These are phyloP conservation scores for Rhagologus leucostigma DNA, from an alignment of 2,113 vertebrate genomes.

Conservation along the genomic window DNA sequence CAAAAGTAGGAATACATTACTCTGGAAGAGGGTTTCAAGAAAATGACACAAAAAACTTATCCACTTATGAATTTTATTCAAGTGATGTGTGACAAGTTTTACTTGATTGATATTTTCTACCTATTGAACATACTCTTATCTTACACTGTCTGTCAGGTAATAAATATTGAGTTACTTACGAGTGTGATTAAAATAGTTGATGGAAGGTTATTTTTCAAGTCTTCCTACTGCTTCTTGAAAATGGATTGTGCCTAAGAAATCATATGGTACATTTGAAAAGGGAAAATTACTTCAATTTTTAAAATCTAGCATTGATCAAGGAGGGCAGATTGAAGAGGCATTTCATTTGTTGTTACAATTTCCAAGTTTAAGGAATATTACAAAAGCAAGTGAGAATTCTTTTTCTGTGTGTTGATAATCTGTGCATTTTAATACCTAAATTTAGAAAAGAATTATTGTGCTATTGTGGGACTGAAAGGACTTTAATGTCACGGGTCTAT, in stretches of 20 bases:
- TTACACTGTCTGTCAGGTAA: slow-evolving; percentile 51
- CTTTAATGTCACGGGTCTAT: background rate
- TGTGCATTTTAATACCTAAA: background rate
- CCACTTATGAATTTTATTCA: slow-evolving; percentile 47
- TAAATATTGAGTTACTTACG: slow-evolving; percentile 61
- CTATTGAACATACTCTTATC: slow-evolving; percentile 27
- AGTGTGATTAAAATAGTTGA: slow-evolving; percentile 60
- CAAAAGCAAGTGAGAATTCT: background rate
- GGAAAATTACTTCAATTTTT: slow-evolving; percentile 5
- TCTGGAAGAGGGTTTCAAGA: background rate
- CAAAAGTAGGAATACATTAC: background rate
- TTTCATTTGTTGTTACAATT: background rate
- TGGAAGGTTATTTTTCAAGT: slow-evolving; percentile 52
- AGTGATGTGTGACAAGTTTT: slow-evolving; percentile 41
- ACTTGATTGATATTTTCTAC: slow-evolving; percentile 59
- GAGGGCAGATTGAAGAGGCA: background rate
- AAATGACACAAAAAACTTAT: background rate
- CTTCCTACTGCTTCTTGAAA: slow-evolving; percentile 15
- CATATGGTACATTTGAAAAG: slow-evolving; percentile 7
- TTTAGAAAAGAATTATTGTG: background rate
- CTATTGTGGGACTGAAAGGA: background rate
- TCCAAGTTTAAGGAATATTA: background rate
- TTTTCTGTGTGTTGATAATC: background rate
- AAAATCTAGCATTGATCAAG: background rate
- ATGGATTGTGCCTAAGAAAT: slow-evolving; percentile 31